Evolutionary conservation across 2,888 invertebrate species (phyloP).

Genomic region (Heterodera filipjevi): DNA sequence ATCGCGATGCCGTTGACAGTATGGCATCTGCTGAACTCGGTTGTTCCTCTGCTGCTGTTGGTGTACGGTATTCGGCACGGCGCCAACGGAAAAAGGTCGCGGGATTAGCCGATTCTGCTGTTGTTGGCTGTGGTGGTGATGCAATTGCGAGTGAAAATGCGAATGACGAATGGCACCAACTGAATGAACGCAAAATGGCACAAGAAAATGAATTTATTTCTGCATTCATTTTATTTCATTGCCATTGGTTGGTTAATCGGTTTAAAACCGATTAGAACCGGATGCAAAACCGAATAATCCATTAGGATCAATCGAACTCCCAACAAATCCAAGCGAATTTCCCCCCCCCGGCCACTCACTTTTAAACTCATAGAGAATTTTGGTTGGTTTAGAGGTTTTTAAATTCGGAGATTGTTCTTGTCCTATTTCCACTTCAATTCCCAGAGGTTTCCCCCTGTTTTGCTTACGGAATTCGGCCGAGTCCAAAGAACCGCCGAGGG

Average conservation of each 20-base stretch:
- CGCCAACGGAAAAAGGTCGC: background rate
- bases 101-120: background rate
- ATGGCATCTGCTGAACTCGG: background rate
- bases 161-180: slow-evolving; percentile 7
- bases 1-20: background rate
- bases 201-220: background rate
- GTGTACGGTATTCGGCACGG: background rate
- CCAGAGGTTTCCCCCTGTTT: background rate
- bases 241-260: no score
- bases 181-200: background rate
- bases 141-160: slow-evolving; percentile 16
- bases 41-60: background rate
- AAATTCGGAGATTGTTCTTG: no score
- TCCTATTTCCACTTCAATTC: no score
- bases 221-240: background rate
- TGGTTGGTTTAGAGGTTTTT: no score
- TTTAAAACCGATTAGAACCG: no score
- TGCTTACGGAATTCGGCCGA: slow-evolving; percentile 19
- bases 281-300: no score
- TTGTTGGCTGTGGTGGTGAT: background rate
- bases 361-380: no score
- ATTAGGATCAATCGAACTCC: no score
- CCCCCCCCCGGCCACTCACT: no score
- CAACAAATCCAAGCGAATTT: no score
- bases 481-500: background rate